Percentiles rank a stretch among this genome's conserved stretches.
Evolutionary conservation across 2,797 vertebrate genomes (phyloP).

Genomic region (Oreochromis grahami): DNA sequence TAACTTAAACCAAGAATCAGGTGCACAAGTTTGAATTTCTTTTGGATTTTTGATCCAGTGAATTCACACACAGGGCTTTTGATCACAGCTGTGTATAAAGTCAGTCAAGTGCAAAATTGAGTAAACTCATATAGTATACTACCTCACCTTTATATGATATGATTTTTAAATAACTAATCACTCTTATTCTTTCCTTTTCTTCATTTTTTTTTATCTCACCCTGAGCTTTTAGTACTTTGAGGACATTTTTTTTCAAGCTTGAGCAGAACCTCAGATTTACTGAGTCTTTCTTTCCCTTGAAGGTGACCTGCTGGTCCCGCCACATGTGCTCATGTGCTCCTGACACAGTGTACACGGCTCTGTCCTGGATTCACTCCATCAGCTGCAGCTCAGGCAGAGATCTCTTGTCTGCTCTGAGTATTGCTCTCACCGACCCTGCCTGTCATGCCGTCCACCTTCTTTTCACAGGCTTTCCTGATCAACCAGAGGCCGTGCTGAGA

Average conservation of each 20-base stretch:
- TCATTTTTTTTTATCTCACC: background rate
- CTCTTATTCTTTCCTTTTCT: background rate
- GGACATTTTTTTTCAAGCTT: background rate
- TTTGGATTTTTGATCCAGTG: background rate
- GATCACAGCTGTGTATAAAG: background rate
- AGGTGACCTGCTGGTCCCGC: constrained; percentile 64
- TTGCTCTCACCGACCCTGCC: constrained; percentile 58
- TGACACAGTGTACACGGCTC: constrained; percentile 59
- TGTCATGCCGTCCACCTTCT: constrained; percentile 69
- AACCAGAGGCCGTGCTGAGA: constrained; percentile 41
- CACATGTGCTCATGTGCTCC: constrained; percentile 67
- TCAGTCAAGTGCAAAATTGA: background rate
- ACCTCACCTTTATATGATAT: background rate
- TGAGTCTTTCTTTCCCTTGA: background rate
- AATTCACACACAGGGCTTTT: background rate
- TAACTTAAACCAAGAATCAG: background rate
- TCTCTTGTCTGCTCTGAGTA: constrained; percentile 51
- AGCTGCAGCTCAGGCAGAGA: constrained; percentile 59
- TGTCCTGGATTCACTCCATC: constrained; percentile 72
- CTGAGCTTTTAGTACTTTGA: background rate
- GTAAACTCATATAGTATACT: background rate
- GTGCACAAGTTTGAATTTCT: background rate
- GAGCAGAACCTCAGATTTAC: background rate
- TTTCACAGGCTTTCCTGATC: constrained; percentile 46
- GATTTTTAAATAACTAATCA: background rate